Conservation (phyloP, 2,113 vertebrate genomes). For the Gobius niger region DNA sequence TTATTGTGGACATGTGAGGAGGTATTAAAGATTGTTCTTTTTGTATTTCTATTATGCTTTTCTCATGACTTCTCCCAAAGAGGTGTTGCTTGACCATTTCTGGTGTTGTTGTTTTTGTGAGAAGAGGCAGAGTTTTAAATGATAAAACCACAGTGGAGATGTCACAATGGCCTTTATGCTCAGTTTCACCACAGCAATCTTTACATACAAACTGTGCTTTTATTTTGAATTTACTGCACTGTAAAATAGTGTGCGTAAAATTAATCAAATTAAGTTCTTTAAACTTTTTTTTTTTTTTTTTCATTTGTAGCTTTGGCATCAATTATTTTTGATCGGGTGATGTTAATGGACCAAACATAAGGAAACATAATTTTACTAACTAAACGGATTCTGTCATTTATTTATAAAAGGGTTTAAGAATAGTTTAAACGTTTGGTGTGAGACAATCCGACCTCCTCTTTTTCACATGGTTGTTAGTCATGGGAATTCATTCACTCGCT, state of each 20-base stretch:
- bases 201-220: constrained; percentile 13
- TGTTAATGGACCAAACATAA: too few species aligned
- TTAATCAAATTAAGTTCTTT: too few species aligned
- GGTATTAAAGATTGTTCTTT: constrained; percentile 63
- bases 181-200: constrained; percentile 27
- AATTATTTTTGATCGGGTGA: too few species aligned
- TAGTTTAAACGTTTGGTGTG: background rate
- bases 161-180: constrained; percentile 18
- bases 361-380: too few species aligned
- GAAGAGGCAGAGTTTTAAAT: constrained; percentile 34
- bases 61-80: constrained; percentile 55
- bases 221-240: constrained; percentile 10
- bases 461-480: constrained; percentile 48
- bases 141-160: constrained; percentile 26
- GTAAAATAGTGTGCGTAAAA: too few species aligned
- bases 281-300: too few species aligned
- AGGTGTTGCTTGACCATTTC: constrained; percentile 55
- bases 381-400: too few species aligned
- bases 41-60: constrained; percentile 55
- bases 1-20: constrained; percentile 49
- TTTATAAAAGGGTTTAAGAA: too few species aligned
- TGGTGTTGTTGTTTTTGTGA: constrained; percentile 21
- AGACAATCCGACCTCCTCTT: constrained; percentile 25
- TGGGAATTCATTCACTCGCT: constrained; percentile 66
- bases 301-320: too few species aligned